A percentile compares a stretch with the other conserved stretches of the same genome.
Conservation (phyloP, 2,888 invertebrate species). For the Calephelis perditalis region DNA sequence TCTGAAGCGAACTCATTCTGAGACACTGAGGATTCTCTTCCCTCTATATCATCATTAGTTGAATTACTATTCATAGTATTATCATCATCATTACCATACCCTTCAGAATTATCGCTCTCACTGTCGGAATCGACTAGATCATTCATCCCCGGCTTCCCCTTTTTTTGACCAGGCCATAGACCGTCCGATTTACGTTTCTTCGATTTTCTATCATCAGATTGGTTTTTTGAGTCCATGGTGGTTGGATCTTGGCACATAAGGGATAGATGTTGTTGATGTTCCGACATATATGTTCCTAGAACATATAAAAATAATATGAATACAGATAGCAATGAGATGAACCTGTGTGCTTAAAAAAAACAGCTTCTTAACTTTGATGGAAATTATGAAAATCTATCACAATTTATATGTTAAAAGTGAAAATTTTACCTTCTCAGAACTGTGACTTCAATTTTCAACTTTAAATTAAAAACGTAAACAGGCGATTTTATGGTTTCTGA, state of each 20-base stretch:
- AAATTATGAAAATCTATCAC: no score
- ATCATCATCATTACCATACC: constrained; percentile 65
- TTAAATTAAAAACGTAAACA: no score
- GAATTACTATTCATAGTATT: constrained; percentile 68
- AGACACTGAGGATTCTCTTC: constrained; percentile 62
- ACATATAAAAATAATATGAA: background rate
- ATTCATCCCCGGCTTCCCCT: constrained; percentile 76
- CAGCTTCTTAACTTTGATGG: no score
- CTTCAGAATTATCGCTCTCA: constrained; percentile 65
- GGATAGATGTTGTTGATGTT: constrained; percentile 66
- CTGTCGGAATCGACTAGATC: constrained; percentile 82
- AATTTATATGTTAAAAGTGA: no score
- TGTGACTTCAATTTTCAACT: no score
- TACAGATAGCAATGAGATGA: no score
- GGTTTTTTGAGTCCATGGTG: constrained; percentile 44
- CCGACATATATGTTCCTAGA: constrained; percentile 63
- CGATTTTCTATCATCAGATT: constrained; percentile 62
- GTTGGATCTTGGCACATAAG: constrained; percentile 60
- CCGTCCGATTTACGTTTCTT: constrained; percentile 81
- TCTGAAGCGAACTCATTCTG: constrained; percentile 80
- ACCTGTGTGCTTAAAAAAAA: no score
- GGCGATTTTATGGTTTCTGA: no score
- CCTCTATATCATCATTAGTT: constrained; percentile 62
- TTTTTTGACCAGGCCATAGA: constrained; percentile 79
- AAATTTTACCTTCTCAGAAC: no score